Evolutionary conservation across 2,113 vertebrate genomes (phyloP).

Genomic region (Hiodon tergisus): DNA sequence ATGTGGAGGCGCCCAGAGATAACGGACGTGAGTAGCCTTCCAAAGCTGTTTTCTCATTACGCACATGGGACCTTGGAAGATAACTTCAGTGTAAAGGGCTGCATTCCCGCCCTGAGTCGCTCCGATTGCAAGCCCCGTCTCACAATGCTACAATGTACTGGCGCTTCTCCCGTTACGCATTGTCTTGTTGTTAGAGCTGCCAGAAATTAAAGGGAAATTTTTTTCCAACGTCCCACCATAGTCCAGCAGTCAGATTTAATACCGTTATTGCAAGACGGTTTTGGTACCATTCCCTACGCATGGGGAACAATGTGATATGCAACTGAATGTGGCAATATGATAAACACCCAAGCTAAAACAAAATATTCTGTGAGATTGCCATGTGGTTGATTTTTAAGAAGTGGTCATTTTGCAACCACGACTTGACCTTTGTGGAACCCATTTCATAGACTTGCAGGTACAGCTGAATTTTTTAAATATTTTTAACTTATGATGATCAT

Average conservation of each 20-base stretch:
- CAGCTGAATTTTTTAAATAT: no score
- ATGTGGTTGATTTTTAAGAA: no score
- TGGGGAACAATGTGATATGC: no score
- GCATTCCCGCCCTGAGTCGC: conserved; percentile 26
- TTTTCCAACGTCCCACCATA: conserved; percentile 1
- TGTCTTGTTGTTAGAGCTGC: conserved; percentile 38
- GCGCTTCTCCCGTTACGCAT: conserved; percentile 43
- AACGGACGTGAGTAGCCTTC: not conserved
- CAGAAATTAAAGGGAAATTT: conserved; percentile 52
- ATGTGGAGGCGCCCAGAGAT: not conserved
- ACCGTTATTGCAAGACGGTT: not conserved
- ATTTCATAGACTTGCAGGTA: no score
- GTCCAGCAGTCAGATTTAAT: not conserved
- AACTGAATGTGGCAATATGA: not conserved
- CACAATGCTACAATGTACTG: conserved; percentile 36
- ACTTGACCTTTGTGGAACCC: no score
- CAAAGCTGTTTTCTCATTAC: not conserved
- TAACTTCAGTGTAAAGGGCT: conserved; percentile 1
- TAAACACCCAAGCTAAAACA: not conserved
- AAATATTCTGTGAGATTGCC: no score
- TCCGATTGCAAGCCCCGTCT: conserved; percentile 40
- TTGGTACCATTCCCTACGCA: no score
- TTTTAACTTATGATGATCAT: no score
- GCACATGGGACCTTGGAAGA: not conserved
- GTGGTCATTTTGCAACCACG: no score